Percentiles rank a stretch among this genome's conserved stretches.
Conservation (phyloP, 2,797 vertebrate genomes). For the Atherinosoma microstoma region DNA sequence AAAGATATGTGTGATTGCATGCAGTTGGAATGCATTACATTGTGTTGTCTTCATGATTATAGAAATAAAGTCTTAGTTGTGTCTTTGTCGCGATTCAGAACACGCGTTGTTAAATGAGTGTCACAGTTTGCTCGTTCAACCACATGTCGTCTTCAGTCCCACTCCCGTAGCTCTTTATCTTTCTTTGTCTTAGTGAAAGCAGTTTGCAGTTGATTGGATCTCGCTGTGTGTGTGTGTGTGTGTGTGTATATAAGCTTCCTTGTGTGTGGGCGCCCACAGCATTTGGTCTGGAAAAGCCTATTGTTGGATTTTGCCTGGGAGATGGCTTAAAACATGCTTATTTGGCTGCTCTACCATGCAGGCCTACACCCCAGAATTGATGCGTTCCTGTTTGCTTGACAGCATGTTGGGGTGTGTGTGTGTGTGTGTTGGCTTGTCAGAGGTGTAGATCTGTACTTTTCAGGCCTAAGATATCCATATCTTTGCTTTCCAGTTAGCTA, state of each 20-base stretch:
- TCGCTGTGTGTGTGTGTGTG: constrained; percentile 16
- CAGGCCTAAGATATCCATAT: constrained; percentile 46
- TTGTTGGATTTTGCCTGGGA: constrained; percentile 59
- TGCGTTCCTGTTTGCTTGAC: constrained; percentile 31
- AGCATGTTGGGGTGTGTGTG: constrained; percentile 10
- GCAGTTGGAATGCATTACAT: background rate
- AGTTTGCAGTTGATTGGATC: constrained; percentile 42
- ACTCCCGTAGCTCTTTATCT: constrained; percentile 15
- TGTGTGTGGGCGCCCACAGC: constrained; percentile 16
- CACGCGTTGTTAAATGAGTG: background rate
- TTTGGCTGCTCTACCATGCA: constrained; percentile 48
- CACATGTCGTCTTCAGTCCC: background rate
- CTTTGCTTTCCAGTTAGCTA: constrained; percentile 40
- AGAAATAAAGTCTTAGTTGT: too few relatives aligned
- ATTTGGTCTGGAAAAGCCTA: constrained; percentile 52
- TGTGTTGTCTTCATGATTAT: background rate
- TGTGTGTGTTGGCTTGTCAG: constrained; percentile 38
- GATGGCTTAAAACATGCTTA: constrained; percentile 59
- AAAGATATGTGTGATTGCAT: background rate
- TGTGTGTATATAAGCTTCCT: constrained; percentile 1
- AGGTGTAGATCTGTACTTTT: constrained; percentile 22
- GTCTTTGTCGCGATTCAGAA: background rate
- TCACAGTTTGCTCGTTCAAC: background rate
- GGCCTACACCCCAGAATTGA: constrained; percentile 49
- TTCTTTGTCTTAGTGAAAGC: constrained; percentile 35